Percentiles rank a stretch among this genome's conserved stretches.
phyloP scores from a whole-genome alignment of 2,113 vertebrate genomes.

The Laticauda colubrina region DNA sequence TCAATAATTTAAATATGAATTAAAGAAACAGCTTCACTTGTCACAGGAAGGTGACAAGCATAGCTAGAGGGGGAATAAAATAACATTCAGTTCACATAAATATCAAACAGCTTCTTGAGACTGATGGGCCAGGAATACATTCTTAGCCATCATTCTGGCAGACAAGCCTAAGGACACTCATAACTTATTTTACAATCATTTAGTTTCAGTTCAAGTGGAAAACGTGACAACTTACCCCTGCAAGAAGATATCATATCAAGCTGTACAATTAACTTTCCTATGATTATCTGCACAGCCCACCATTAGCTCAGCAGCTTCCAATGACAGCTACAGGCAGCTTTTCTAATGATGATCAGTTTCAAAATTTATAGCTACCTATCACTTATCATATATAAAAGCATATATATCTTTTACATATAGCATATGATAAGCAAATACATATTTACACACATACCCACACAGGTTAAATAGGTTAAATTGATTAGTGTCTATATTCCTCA shows the following conservation, averaged over 20 bases:
- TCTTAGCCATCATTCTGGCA: conserved; percentile 82
- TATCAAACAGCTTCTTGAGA: conserved; percentile 79
- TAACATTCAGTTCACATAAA: conserved; percentile 97
- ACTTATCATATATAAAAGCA: background rate
- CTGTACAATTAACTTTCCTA: conserved; percentile 89
- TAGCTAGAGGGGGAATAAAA: conserved; percentile 96
- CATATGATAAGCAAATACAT: background rate
- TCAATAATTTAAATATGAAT: conserved; percentile 69
- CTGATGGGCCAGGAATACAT: conserved; percentile 83
- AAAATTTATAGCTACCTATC: conserved; percentile 48
- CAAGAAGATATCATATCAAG: conserved; percentile 92
- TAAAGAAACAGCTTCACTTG: conserved; percentile 76
- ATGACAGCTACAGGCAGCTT: conserved; percentile 62
- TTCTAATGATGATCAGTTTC: conserved; percentile 45
- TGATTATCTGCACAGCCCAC: conserved; percentile 88
- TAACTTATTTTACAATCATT: conserved; percentile 99
- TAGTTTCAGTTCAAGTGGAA: conserved; percentile 99
- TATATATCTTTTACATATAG: background rate
- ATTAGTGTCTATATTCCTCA: background rate
- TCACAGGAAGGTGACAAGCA: conserved; percentile 86
- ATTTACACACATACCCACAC: background rate
- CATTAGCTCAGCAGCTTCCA: conserved; percentile 73
- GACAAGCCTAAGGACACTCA: conserved; percentile 97
- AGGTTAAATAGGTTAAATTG: background rate
- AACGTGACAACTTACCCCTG: conserved; percentile 99